Evolutionary conservation across 1,140 invertebrate species (phyloP).

Genomic region (Drosophila setifemur): DNA sequence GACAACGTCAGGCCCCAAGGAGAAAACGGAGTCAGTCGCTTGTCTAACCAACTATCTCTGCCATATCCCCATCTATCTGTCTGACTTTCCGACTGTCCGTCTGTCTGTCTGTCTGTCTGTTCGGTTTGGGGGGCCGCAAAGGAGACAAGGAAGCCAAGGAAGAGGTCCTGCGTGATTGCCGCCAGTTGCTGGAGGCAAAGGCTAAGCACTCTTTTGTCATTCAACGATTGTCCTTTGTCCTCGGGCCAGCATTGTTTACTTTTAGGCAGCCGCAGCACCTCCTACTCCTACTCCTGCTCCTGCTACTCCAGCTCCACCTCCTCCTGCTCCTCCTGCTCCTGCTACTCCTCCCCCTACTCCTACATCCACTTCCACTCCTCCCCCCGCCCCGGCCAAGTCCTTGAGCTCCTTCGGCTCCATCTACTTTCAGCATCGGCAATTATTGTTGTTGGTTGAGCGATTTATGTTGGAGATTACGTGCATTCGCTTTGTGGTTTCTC

Average conservation of each 20-base stretch:
- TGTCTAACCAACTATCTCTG: conserved; percentile 40
- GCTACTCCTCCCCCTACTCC: too few species aligned
- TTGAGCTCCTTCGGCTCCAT: neutral
- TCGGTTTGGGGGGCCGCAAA: conserved; percentile 4
- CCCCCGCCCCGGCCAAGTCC: neutral
- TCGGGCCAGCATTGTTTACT: conserved; percentile 59
- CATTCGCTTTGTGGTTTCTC: conserved; percentile 47
- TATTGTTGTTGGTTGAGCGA: conserved; percentile 57
- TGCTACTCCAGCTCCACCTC: neutral
- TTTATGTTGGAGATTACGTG: conserved; percentile 67
- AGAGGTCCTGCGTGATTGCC: conserved; percentile 67
- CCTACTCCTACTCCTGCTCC: neutral
- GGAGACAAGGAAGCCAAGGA: neutral
- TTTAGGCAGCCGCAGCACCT: conserved; percentile 30
- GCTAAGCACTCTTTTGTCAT: conserved; percentile 78
- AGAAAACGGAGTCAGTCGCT: conserved; percentile 6
- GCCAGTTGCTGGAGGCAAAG: conserved; percentile 69
- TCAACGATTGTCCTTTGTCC: conserved; percentile 75
- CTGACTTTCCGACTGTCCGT: neutral
- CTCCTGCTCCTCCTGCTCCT: neutral
- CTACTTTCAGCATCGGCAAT: conserved; percentile 46
- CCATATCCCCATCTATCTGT: conserved; percentile 20
- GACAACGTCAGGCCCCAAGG: neutral
- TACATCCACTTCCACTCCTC: too few species aligned
- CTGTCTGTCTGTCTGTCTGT: conserved; percentile 8